These are phyloP conservation scores for Dissostichus mawsoni DNA, from an alignment of 2,113 vertebrate genomes.

Conservation along the genomic window DNA sequence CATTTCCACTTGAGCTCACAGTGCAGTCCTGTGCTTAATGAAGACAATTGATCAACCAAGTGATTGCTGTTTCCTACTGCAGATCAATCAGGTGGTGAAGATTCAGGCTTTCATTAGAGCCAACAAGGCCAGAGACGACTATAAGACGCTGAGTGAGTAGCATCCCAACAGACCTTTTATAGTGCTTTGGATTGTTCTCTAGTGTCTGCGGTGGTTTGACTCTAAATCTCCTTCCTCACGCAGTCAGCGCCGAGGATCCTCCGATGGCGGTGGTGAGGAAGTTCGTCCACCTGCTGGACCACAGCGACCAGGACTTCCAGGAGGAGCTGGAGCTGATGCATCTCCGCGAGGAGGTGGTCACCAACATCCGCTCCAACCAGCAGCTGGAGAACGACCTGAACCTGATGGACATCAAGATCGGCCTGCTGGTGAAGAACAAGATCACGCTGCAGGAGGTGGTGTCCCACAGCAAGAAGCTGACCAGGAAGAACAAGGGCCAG, in stretches of 20 bases:
- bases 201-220: neutral
- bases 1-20: constrained; percentile 9
- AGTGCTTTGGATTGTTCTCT: neutral
- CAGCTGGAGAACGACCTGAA: constrained; percentile 98
- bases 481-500: constrained; percentile 97
- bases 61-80: constrained; percentile 48
- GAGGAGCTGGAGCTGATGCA: constrained; percentile 97
- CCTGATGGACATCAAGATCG: constrained; percentile 99
- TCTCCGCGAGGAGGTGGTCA: constrained; percentile 95
- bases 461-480: constrained; percentile 98
- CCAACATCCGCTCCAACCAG: constrained; percentile 96
- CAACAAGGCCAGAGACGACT: constrained; percentile 98
- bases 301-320: constrained; percentile 98
- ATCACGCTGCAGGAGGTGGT: constrained; percentile 99
- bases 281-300: constrained; percentile 97
- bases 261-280: constrained; percentile 97
- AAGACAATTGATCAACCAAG: constrained; percentile 29
- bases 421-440: constrained; percentile 97
- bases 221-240: neutral
- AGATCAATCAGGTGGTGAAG: constrained; percentile 96
- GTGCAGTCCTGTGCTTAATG: constrained; percentile 22
- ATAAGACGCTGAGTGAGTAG: constrained; percentile 97
- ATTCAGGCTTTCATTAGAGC: constrained; percentile 98
- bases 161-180: neutral
- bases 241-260: constrained; percentile 90